Percentiles rank a stretch among this genome's conserved stretches.
Evolutionary conservation across 2,797 vertebrate species (phyloP).

Genomic region (Dicrostonyx torquatus): DNA sequence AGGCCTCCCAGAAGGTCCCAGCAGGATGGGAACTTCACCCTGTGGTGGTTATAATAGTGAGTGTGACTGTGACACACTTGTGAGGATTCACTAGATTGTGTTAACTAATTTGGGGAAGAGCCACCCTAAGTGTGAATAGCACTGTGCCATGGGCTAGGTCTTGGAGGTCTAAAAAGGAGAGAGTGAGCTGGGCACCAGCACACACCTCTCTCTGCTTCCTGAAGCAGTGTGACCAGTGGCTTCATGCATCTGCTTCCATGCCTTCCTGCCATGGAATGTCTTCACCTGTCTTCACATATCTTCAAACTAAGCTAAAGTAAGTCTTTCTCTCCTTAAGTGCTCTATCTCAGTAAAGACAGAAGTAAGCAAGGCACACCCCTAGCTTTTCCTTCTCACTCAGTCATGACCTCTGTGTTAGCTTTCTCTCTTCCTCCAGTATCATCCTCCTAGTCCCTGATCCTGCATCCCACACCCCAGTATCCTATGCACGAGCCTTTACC

Average conservation of each 20-base stretch:
- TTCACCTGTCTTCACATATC: neutral
- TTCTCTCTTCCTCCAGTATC: neutral
- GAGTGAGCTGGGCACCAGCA: neutral
- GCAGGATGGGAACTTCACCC: neutral
- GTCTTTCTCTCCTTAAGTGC: neutral
- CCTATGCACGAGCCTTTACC: neutral
- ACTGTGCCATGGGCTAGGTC: neutral
- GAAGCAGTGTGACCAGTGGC: neutral
- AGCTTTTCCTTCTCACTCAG: neutral
- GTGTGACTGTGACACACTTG: neutral
- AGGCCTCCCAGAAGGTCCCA: neutral
- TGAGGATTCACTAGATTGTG: neutral
- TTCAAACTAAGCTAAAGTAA: neutral
- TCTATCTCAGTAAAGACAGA: neutral
- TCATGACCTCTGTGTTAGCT: neutral
- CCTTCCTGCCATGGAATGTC: neutral
- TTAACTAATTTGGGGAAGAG: neutral
- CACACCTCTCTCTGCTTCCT: neutral
- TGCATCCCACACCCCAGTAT: neutral
- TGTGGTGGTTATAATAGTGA: neutral
- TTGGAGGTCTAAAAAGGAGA: neutral
- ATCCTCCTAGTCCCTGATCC: neutral
- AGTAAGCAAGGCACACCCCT: neutral
- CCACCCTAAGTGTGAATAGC: too few relatives aligned
- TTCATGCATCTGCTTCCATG: too few relatives aligned